Percentiles rank a stretch among this genome's conserved stretches.
These are phyloP conservation scores for Drosophila hawaiiensis DNA, from an alignment of 2,888 invertebrate genomes.

Conservation along the genomic window DNA sequence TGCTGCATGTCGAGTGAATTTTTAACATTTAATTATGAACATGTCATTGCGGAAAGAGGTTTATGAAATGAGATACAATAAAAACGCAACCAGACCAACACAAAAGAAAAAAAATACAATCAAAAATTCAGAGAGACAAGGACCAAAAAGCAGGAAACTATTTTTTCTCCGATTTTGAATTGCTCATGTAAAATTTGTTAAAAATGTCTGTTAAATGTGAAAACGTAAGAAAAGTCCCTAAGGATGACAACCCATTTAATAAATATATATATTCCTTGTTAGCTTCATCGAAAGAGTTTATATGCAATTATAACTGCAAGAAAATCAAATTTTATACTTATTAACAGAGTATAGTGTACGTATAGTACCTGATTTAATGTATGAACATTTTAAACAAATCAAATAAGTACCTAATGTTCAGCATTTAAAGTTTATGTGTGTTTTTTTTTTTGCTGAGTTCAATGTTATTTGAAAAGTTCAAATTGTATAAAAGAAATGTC, in stretches of 20 bases:
- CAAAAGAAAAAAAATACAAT: conserved; percentile 12
- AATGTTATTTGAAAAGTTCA: conserved; percentile 40
- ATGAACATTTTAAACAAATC: not conserved
- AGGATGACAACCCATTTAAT: not conserved
- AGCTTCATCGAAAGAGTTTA: not conserved
- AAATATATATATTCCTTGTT: not conserved
- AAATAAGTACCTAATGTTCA: not conserved
- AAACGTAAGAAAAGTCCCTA: not conserved
- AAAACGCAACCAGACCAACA: conserved; percentile 3
- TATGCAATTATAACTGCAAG: not conserved
- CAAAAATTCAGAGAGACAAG: conserved; percentile 8
- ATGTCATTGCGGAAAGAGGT: conserved; percentile 76
- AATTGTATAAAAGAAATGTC: conserved; percentile 61
- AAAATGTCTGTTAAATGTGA: not conserved
- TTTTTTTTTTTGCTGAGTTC: conserved; percentile 25
- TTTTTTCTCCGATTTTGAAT: not conserved
- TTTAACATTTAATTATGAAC: conserved; percentile 78
- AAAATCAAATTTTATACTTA: not conserved
- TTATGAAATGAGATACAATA: conserved; percentile 61
- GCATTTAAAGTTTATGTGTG: not conserved
- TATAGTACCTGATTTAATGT: not conserved
- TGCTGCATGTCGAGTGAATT: conserved; percentile 63
- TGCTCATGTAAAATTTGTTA: not conserved
- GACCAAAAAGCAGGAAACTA: not conserved
- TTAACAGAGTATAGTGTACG: not conserved